Evolutionary conservation across 1,140 invertebrate species (phyloP).

Genomic region (Spodoptera litura): DNA sequence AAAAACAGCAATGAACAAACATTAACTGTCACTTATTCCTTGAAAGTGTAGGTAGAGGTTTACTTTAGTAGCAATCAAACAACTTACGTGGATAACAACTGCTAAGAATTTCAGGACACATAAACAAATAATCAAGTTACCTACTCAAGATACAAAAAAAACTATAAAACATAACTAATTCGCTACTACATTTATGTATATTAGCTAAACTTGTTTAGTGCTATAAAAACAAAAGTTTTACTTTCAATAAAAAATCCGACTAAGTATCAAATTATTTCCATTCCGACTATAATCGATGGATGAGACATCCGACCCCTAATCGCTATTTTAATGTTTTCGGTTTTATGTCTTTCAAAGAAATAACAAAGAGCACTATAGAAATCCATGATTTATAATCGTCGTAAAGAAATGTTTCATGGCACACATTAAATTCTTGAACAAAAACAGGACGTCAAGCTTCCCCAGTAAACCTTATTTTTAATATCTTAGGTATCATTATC

Average conservation of each 20-base stretch:
- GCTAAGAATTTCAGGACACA: too few species aligned
- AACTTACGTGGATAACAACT: too few species aligned
- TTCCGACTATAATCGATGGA: conserved; percentile 50
- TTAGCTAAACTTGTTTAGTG: too few species aligned
- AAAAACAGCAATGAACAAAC: too few species aligned
- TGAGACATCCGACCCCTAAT: conserved; percentile 58
- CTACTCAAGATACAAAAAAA: too few species aligned
- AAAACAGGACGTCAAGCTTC: conserved; percentile 4
- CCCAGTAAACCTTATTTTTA: not conserved
- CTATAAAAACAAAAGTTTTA: too few species aligned
- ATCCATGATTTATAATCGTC: conserved; percentile 55
- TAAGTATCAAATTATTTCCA: conserved; percentile 15
- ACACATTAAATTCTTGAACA: conserved; percentile 26
- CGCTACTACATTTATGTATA: too few species aligned
- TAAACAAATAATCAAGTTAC: too few species aligned
- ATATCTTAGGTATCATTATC: not conserved
- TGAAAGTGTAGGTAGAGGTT: too few species aligned
- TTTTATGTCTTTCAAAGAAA: conserved; percentile 52
- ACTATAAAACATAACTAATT: too few species aligned
- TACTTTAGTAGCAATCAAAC: too few species aligned
- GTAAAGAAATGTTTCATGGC: conserved; percentile 47
- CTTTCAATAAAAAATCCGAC: not conserved
- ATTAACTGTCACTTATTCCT: too few species aligned
- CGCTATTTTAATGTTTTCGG: conserved; percentile 57
- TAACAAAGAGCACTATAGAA: conserved; percentile 56